Conservation (phyloP, 1,140 invertebrate species). For the Meloidogyne hapla region DNA sequence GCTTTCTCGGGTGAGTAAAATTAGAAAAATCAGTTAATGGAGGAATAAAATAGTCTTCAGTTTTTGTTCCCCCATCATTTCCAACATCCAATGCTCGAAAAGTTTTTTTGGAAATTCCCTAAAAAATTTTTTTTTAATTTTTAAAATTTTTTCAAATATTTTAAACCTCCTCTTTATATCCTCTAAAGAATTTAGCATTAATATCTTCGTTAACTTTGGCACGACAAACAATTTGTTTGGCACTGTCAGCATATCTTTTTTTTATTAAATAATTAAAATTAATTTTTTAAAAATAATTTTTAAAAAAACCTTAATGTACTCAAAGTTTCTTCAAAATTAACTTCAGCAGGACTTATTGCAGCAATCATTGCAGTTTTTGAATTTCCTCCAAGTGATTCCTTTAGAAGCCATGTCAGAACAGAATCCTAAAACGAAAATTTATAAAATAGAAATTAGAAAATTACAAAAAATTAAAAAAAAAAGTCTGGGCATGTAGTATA, state of each 20-base stretch:
- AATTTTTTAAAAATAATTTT: too few species aligned
- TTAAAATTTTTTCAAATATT: too few species aligned
- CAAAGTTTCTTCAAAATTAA: conserved; percentile 95
- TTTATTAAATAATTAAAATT: too few species aligned
- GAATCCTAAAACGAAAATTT: too few species aligned
- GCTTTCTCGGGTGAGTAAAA: not conserved
- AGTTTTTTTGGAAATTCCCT: too few species aligned
- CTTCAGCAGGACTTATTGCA: conserved; percentile 90
- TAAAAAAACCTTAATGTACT: conserved; percentile 80
- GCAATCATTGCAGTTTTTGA: conserved; percentile 98
- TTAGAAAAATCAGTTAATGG: not conserved
- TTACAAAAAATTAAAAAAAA: too few species aligned
- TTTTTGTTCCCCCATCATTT: too few species aligned
- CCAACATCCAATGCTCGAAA: too few species aligned
- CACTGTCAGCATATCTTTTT: conserved; percentile 89
- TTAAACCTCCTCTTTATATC: conserved; percentile 88
- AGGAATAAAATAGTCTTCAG: not conserved
- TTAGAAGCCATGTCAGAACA: conserved; percentile 92
- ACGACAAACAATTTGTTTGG: conserved; percentile 98
- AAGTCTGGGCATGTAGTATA: too few species aligned
- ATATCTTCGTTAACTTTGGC: conserved; percentile 98
- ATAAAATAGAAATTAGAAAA: too few species aligned
- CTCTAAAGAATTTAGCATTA: conserved; percentile 94
- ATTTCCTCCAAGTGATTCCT: conserved; percentile 93
- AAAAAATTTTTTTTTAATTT: too few species aligned